Evolutionary conservation across 2,797 vertebrate species (phyloP).

Genomic region (Acanthurus leucopareius): DNA sequence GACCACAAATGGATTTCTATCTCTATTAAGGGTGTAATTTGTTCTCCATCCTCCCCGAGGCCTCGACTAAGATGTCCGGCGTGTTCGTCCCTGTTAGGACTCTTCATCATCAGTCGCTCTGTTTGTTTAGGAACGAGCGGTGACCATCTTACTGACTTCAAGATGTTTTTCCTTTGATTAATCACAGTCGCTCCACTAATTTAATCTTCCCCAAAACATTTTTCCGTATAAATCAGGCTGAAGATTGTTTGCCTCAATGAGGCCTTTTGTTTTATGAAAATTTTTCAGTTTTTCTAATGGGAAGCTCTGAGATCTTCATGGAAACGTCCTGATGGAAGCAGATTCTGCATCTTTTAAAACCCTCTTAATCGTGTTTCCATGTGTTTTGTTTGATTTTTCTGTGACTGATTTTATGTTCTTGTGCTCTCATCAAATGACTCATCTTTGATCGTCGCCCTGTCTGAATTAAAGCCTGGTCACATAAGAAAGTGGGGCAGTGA

Average conservation of each 20-base stretch:
- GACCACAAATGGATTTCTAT: constrained; percentile 65
- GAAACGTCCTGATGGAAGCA: constrained; percentile 33
- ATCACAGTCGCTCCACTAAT: constrained; percentile 32
- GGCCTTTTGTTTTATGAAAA: not conserved
- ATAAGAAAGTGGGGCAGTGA: not conserved
- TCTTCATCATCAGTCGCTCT: constrained; percentile 26
- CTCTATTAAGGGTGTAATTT: constrained; percentile 69
- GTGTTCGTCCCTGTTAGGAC: constrained; percentile 21
- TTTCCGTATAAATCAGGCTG: constrained; percentile 53
- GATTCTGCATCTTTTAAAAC: constrained; percentile 11
- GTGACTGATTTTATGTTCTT: not conserved
- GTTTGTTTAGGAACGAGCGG: constrained; percentile 47
- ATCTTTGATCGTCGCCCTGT: not conserved
- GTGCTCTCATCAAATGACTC: constrained; percentile 12
- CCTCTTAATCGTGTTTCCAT: constrained; percentile 33
- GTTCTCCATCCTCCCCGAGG: constrained; percentile 57
- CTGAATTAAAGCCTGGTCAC: not conserved
- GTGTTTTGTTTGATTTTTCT: constrained; percentile 2
- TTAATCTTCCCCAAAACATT: constrained; percentile 32
- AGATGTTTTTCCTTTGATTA: constrained; percentile 43
- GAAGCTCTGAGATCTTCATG: not conserved
- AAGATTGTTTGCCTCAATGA: constrained; percentile 4
- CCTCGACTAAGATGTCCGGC: constrained; percentile 35
- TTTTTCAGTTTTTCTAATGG: constrained; percentile 6
- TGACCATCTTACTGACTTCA: constrained; percentile 19